Evolutionary conservation across 2,113 vertebrate genomes (phyloP).

Genomic region (Grammomys surdaster): DNA sequence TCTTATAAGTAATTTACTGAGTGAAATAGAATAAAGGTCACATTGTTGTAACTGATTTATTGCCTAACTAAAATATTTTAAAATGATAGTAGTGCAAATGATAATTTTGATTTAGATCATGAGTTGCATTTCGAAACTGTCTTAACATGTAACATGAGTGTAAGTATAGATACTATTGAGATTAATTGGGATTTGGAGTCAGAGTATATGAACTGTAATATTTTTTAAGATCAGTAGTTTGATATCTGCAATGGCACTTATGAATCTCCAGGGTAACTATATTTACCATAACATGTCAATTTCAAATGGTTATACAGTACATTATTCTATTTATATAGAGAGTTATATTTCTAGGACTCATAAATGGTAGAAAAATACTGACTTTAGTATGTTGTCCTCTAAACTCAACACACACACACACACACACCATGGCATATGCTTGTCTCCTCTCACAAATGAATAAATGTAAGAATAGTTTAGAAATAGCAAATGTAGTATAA

Average conservation of each 20-base stretch:
- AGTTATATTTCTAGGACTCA: background rate
- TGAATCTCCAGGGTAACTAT: background rate
- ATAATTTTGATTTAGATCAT: constrained; percentile 46
- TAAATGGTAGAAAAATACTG: background rate
- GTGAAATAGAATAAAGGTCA: background rate
- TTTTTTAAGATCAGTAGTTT: constrained; percentile 40
- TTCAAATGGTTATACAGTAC: background rate
- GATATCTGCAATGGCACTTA: background rate
- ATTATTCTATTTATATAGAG: background rate
- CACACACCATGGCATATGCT: background rate
- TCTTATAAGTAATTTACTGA: constrained; percentile 30
- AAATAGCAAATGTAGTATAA: background rate
- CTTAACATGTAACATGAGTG: constrained; percentile 27
- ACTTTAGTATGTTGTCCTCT: background rate
- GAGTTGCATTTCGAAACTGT: constrained; percentile 21
- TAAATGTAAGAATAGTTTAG: background rate
- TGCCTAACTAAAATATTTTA: constrained; percentile 5
- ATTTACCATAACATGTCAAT: constrained; percentile 30
- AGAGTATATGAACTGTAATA: background rate
- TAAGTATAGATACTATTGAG: background rate
- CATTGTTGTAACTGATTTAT: background rate
- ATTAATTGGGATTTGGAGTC: constrained; percentile 22
- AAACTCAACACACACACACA: background rate
- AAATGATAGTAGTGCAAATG: background rate
- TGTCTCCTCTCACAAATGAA: background rate